A percentile compares a stretch with the other conserved stretches of the same genome.
Conservation (phyloP, 1,140 invertebrate genomes). For the Drosophila tristis region DNA sequence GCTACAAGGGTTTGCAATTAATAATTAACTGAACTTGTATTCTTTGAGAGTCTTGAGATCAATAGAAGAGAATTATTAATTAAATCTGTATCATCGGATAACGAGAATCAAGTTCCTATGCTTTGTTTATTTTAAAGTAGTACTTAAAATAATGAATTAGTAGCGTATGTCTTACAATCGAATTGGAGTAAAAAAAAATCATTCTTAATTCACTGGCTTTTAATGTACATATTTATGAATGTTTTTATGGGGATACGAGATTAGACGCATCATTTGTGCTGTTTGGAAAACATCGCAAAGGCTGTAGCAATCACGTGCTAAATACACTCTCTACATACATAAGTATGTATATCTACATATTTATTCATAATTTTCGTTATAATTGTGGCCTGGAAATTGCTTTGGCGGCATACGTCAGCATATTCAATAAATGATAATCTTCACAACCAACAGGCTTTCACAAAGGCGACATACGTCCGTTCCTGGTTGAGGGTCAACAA, state of each 20-base stretch:
- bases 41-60: conserved; percentile 1
- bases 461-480: conserved; percentile 91
- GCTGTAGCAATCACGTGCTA: too few species aligned
- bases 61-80: neutral
- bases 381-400: too few species aligned
- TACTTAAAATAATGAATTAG: neutral
- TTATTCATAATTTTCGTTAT: neutral
- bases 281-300: neutral
- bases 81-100: too few species aligned
- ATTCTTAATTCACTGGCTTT: neutral
- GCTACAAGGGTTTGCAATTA: conserved; percentile 24
- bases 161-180: neutral
- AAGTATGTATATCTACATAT: neutral
- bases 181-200: neutral
- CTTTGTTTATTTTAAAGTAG: neutral
- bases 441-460: conserved; percentile 86
- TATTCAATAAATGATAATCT: conserved; percentile 35
- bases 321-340: neutral
- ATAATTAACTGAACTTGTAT: conserved; percentile 16
- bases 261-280: neutral
- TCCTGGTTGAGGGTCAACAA: conserved; percentile 94
- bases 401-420: neutral
- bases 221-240: conserved; percentile 14
- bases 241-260: conserved; percentile 27
- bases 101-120: neutral